Conservation (phyloP, 2,113 vertebrate species). For the Otus sunia region DNA sequence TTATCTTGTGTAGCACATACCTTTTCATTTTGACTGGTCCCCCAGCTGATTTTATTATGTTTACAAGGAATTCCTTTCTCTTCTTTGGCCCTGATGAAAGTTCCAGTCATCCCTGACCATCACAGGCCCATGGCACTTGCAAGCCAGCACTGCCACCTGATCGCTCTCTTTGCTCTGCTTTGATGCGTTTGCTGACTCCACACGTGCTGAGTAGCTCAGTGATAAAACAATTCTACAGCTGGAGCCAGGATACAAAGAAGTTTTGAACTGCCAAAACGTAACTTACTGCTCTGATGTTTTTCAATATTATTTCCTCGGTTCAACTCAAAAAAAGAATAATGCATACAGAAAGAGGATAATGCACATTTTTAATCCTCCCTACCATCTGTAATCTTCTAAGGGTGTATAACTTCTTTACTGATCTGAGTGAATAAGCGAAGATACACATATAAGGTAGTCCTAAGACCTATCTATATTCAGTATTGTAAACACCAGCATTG, state of each 20-base stretch:
- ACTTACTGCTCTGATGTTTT: neutral
- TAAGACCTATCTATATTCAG: neutral
- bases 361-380: neutral
- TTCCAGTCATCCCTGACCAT: neutral
- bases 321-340: neutral
- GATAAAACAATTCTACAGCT: neutral
- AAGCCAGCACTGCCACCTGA: neutral
- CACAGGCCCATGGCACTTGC: neutral
- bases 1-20: neutral
- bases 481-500: neutral
- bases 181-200: neutral
- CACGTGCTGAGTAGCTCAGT: neutral
- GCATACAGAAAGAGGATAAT: neutral
- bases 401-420: neutral
- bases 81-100: neutral
- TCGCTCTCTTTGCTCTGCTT: neutral
- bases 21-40: neutral
- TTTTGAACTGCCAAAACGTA: neutral
- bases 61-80: neutral
- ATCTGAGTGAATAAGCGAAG: neutral
- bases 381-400: neutral
- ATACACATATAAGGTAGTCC: neutral
- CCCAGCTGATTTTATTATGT: neutral
- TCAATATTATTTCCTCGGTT: neutral
- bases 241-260: neutral